Evolutionary conservation across 2,888 invertebrate genomes (phyloP).

Genomic region (Ctena decussata): DNA sequence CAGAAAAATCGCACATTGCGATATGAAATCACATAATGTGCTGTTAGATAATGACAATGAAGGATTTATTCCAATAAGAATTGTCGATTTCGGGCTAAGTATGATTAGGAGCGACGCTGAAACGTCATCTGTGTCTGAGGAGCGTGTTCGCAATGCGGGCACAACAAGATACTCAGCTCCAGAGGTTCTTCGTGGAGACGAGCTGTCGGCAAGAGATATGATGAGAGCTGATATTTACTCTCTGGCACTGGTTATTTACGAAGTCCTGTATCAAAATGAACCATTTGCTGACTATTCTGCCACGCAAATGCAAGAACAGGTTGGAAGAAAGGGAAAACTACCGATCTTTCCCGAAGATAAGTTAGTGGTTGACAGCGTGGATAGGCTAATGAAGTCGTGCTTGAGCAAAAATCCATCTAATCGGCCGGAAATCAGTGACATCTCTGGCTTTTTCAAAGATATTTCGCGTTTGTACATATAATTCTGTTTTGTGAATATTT

Average conservation of each 20-base stretch:
- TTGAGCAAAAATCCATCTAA: not conserved
- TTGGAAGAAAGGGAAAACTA: conserved; percentile 38
- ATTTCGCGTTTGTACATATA: not conserved
- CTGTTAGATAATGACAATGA: conserved; percentile 41
- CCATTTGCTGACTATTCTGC: conserved; percentile 53
- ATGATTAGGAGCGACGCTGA: conserved; percentile 59
- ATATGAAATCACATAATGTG: conserved; percentile 67
- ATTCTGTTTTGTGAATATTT: too few relatives aligned
- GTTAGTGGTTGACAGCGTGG: not conserved
- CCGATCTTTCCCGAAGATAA: conserved; percentile 17
- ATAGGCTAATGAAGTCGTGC: not conserved
- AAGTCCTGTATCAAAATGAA: conserved; percentile 58
- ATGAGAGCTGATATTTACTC: conserved; percentile 63
- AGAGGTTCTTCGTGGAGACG: conserved; percentile 61
- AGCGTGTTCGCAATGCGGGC: conserved; percentile 40
- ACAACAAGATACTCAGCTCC: conserved; percentile 67
- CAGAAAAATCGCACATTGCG: conserved; percentile 64
- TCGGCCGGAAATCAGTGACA: not conserved
- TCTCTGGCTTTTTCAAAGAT: not conserved
- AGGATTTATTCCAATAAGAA: conserved; percentile 37
- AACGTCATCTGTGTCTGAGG: not conserved
- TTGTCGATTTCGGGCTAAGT: conserved; percentile 72
- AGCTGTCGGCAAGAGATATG: conserved; percentile 37
- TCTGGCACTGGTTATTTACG: conserved; percentile 50
- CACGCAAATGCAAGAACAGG: conserved; percentile 54